phyloP scores from a whole-genome alignment of 2,888 invertebrate species.

The Zeuzera pyrina region DNA sequence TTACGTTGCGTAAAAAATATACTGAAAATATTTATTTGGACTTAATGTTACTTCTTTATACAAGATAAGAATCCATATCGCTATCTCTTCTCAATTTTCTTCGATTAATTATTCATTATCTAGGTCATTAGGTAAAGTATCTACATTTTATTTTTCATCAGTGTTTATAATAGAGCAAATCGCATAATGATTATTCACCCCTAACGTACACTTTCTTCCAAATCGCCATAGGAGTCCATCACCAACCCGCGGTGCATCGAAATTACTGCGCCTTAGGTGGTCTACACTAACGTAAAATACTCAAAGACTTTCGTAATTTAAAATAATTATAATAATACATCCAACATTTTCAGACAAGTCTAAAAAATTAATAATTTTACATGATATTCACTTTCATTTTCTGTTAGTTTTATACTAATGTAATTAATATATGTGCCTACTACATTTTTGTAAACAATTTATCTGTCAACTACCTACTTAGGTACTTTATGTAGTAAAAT shows the following conservation, averaged over 20 bases:
- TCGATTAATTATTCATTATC: neutral
- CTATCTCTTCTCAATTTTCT: neutral
- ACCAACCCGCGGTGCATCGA: conserved; percentile 34
- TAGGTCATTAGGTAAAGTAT: neutral
- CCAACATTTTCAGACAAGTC: too few species aligned
- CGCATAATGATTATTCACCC: conserved; percentile 23
- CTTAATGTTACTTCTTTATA: conserved; percentile 26
- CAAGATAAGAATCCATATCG: conserved; percentile 2
- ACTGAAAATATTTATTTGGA: conserved; percentile 23
- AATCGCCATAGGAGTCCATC: conserved; percentile 37
- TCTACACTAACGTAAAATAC: conserved; percentile 13
- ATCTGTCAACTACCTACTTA: too few species aligned
- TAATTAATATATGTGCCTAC: too few species aligned
- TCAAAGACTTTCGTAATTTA: conserved; percentile 16
- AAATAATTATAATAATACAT: too few species aligned
- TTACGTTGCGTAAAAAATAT: conserved; percentile 33
- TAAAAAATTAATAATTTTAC: too few species aligned
- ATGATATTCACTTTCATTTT: too few species aligned
- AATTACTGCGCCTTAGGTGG: conserved; percentile 52
- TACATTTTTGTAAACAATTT: too few species aligned
- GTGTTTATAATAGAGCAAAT: neutral
- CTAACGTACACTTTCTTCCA: conserved; percentile 24
- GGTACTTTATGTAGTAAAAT: too few species aligned
- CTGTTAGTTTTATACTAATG: too few species aligned
- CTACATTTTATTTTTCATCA: neutral